These are phyloP conservation scores for Hippocampus barbouri DNA, from an alignment of 2,113 vertebrate species.

Conservation along the genomic window DNA sequence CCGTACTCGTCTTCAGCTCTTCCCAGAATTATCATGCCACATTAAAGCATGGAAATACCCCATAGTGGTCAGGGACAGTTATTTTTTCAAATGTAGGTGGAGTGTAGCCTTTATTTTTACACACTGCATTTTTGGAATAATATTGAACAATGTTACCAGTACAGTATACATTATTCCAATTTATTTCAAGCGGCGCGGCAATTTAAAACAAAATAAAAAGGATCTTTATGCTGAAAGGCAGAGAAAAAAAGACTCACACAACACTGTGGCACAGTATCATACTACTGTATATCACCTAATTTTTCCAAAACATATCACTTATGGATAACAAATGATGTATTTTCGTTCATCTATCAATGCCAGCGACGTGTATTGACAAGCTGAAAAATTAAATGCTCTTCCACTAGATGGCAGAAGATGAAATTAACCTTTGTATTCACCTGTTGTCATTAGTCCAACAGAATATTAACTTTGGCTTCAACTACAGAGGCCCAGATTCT, in stretches of 20 bases:
- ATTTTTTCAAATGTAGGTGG: not conserved
- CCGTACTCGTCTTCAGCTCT: constrained; percentile 56
- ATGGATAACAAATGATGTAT: too few relatives aligned
- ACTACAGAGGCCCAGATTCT: not conserved
- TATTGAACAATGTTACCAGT: not conserved
- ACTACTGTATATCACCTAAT: too few relatives aligned
- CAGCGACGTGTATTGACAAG: too few relatives aligned
- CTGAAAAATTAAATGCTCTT: too few relatives aligned
- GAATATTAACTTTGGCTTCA: not conserved
- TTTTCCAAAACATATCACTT: too few relatives aligned
- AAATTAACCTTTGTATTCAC: too few relatives aligned
- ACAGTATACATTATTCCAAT: not conserved
- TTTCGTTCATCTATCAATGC: too few relatives aligned
- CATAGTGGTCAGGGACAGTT: not conserved
- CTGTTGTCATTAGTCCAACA: too few relatives aligned
- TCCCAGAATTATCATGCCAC: constrained; percentile 67
- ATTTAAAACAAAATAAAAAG: not conserved
- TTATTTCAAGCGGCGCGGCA: not conserved
- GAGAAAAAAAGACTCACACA: not conserved
- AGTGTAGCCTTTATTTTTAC: not conserved
- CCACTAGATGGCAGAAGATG: too few relatives aligned
- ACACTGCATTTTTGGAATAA: not conserved
- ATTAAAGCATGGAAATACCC: constrained; percentile 67
- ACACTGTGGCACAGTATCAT: not conserved
- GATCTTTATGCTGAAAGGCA: not conserved